Conservation (phyloP, 2,888 invertebrate species). For the Chromoteleia sp. region DNA sequence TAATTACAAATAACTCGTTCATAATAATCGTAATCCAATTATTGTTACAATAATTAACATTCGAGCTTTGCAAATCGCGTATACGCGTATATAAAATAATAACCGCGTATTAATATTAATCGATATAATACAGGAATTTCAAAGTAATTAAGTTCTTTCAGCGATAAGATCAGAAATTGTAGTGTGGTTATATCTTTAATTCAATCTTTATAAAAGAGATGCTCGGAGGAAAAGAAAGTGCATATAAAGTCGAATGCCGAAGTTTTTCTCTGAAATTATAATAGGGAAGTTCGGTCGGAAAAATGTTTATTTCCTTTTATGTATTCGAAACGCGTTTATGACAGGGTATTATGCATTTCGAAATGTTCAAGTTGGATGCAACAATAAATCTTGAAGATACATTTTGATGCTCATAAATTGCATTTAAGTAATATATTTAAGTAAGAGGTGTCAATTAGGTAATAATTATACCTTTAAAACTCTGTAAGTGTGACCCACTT, state of each 20-base stretch:
- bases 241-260: conserved; percentile 40
- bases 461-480: neutral
- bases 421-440: neutral
- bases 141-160: conserved; percentile 47
- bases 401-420: neutral
- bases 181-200: conserved; percentile 39
- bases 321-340: conserved; percentile 23
- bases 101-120: neutral
- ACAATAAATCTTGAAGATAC: conserved; percentile 1
- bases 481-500: neutral
- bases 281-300: conserved; percentile 38
- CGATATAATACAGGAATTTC: conserved; percentile 30
- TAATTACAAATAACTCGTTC: too few relatives aligned
- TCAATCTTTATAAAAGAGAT: conserved; percentile 51
- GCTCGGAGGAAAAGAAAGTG: conserved; percentile 54
- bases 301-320: conserved; percentile 24
- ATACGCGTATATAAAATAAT: conserved; percentile 4
- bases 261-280: conserved; percentile 43
- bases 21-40: neutral
- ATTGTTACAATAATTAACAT: neutral
- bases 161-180: conserved; percentile 50
- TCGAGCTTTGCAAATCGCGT: neutral
- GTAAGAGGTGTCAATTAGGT: neutral
- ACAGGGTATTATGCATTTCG: conserved; percentile 2
- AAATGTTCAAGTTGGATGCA: conserved; percentile 7